Conservation (phyloP, 2,888 invertebrate genomes). For the Tetranychus piercei region DNA sequence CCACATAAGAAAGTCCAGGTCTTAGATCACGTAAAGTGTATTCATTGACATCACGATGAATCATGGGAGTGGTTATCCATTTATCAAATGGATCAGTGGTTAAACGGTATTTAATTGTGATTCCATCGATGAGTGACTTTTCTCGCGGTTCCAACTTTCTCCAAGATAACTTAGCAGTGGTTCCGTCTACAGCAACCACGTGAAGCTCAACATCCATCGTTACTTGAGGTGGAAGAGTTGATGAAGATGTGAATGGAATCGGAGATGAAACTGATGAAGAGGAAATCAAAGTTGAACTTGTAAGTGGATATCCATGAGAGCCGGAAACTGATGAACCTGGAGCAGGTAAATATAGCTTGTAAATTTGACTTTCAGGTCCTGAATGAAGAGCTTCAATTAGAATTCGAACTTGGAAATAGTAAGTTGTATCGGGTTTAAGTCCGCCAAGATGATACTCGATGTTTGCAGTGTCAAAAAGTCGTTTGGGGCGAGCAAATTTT, state of each 20-base stretch:
- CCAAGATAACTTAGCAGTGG: conserved; percentile 57
- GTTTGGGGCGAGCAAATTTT: conserved; percentile 67
- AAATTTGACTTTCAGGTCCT: conserved; percentile 55
- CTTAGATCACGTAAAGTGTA: conserved; percentile 58
- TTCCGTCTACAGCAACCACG: conserved; percentile 48
- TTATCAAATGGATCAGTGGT: conserved; percentile 53
- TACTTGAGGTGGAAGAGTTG: conserved; percentile 32
- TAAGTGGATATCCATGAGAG: background rate
- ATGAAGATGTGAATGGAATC: background rate
- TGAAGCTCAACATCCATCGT: conserved; percentile 53
- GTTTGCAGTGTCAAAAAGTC: conserved; percentile 63
- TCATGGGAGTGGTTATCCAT: conserved; percentile 61
- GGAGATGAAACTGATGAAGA: background rate
- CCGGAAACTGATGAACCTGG: background rate
- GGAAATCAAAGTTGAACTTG: background rate
- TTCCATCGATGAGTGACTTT: conserved; percentile 63
- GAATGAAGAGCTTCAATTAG: conserved; percentile 56
- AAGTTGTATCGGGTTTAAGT: conserved; percentile 56
- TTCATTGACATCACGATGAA: conserved; percentile 59
- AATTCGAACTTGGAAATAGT: conserved; percentile 61
- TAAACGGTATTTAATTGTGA: conserved; percentile 58
- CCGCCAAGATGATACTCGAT: conserved; percentile 62
- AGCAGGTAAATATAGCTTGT: conserved; percentile 30
- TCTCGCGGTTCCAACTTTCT: conserved; percentile 60
- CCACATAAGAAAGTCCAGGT: conserved; percentile 58